Evolutionary conservation across 2,888 invertebrate genomes (phyloP).

Genomic region (Ceraclea dissimilis): DNA sequence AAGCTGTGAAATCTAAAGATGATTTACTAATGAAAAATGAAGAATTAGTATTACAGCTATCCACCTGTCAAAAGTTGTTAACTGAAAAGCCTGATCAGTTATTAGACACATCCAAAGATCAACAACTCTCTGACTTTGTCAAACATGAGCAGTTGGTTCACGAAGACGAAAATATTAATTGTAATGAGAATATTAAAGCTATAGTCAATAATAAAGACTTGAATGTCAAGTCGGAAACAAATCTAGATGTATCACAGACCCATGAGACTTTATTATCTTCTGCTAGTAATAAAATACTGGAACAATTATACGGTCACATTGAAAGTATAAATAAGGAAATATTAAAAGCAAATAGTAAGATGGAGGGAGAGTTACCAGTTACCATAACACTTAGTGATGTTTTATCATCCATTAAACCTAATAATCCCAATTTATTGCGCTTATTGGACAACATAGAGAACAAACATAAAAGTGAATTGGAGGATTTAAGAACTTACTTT

Average conservation of each 20-base stretch:
- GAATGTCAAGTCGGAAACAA: no score
- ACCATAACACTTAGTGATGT: constrained; percentile 44
- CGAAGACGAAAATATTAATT: constrained; percentile 30
- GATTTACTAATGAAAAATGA: constrained; percentile 54
- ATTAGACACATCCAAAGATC: constrained; percentile 38
- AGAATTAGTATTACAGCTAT: constrained; percentile 53
- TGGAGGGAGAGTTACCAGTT: constrained; percentile 51
- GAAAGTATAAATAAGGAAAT: background rate
- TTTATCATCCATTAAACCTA: constrained; percentile 50
- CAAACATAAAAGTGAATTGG: constrained; percentile 69
- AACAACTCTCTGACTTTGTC: constrained; percentile 42
- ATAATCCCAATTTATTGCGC: constrained; percentile 48
- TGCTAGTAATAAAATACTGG: background rate
- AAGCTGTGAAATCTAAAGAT: constrained; percentile 55
- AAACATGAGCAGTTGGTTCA: constrained; percentile 42
- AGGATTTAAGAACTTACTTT: constrained; percentile 70
- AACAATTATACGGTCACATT: background rate
- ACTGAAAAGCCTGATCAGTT: constrained; percentile 37
- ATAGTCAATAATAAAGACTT: no score
- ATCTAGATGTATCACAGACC: background rate
- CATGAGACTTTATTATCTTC: background rate
- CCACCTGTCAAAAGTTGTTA: constrained; percentile 39
- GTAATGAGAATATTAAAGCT: no score
- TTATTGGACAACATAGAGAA: constrained; percentile 52
- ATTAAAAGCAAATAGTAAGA: constrained; percentile 25